Percentiles rank a stretch among this genome's conserved stretches.
Conservation (phyloP, 2,888 invertebrate genomes). For the Adelognathus sp. region DNA sequence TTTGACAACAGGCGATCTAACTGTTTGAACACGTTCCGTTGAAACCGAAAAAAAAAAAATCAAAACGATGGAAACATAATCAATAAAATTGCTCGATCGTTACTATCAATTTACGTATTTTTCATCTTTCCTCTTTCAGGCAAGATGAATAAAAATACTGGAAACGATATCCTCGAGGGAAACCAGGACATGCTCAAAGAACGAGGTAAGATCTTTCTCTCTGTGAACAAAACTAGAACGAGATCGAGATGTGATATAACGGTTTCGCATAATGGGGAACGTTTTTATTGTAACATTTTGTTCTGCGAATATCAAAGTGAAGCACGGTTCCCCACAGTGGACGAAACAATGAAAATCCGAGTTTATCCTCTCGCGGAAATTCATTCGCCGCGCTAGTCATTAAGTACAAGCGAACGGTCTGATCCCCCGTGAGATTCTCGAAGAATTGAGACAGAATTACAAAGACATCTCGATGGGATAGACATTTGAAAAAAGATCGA, state of each 20-base stretch:
- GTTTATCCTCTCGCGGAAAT: slow-evolving; percentile 50
- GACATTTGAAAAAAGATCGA: no score
- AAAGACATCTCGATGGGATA: no score
- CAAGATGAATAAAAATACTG: slow-evolving; percentile 75
- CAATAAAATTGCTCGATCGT: no score
- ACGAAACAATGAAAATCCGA: slow-evolving; percentile 45
- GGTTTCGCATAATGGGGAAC: background rate
- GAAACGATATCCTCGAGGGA: slow-evolving; percentile 76
- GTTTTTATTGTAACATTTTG: slow-evolving; percentile 5
- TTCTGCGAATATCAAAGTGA: slow-evolving; percentile 17
- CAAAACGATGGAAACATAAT: no score
- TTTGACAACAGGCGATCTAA: no score
- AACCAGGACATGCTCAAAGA: slow-evolving; percentile 79
- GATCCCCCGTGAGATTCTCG: no score
- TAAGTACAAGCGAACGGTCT: no score
- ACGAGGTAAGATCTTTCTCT: slow-evolving; percentile 68
- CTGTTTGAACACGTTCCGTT: no score
- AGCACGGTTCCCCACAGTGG: background rate
- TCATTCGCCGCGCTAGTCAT: slow-evolving; percentile 49
- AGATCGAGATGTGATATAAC: background rate
- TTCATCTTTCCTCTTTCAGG: slow-evolving; percentile 69
- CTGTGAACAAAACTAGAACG: background rate
- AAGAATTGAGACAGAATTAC: no score
- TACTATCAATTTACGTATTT: background rate
- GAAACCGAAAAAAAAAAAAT: no score